Conservation (phyloP, 2,888 invertebrate genomes). For the Macroteleia sp. region DNA sequence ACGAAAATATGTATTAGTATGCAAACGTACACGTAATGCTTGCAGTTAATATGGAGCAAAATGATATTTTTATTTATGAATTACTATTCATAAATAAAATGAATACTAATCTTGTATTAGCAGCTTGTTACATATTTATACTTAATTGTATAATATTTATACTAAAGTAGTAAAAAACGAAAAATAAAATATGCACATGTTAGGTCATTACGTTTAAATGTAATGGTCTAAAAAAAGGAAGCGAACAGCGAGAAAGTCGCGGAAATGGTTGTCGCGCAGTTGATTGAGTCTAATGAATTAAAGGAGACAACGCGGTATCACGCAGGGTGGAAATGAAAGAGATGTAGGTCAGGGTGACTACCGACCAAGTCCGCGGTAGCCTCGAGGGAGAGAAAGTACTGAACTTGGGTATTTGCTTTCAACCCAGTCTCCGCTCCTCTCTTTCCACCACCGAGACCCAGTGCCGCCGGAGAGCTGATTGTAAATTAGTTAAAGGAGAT, state of each 20-base stretch:
- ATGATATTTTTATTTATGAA: too few relatives aligned
- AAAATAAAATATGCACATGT: too few relatives aligned
- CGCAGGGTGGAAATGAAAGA: slow-evolving; percentile 78
- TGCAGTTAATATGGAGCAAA: too few relatives aligned
- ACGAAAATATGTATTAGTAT: too few relatives aligned
- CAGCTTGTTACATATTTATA: too few relatives aligned
- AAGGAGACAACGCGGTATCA: slow-evolving; percentile 75
- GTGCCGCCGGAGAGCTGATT: slow-evolving; percentile 76
- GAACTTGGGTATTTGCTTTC: slow-evolving; percentile 74
- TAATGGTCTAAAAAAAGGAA: slow-evolving; percentile 38
- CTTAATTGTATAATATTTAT: too few relatives aligned
- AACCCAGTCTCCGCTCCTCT: slow-evolving; percentile 64
- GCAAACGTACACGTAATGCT: too few relatives aligned
- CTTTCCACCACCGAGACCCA: slow-evolving; percentile 62
- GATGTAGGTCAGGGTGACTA: slow-evolving; percentile 79
- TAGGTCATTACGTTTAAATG: neutral
- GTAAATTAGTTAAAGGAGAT: slow-evolving; percentile 83
- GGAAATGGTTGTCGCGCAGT: slow-evolving; percentile 75
- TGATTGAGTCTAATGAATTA: slow-evolving; percentile 82
- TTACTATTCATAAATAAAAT: too few relatives aligned
- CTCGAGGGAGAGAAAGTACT: slow-evolving; percentile 74
- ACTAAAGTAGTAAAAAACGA: too few relatives aligned
- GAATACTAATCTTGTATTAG: too few relatives aligned
- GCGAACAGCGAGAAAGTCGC: slow-evolving; percentile 54
- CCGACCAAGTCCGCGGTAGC: slow-evolving; percentile 68